A percentile compares a stretch with the other conserved stretches of the same genome.
Evolutionary conservation across 2,888 invertebrate genomes (phyloP).

Genomic region (Rhorus exstirpatorius): DNA sequence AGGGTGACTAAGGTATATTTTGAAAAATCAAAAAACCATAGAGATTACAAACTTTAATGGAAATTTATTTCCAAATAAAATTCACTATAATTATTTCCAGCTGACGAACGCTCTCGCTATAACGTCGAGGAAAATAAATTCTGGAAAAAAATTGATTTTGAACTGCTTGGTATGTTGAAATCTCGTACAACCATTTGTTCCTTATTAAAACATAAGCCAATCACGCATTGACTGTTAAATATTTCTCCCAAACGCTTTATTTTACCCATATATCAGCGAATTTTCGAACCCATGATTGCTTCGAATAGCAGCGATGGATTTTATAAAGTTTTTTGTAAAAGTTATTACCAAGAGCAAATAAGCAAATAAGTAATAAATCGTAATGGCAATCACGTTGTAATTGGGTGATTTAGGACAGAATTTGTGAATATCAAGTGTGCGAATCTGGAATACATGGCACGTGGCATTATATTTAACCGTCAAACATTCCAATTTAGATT

Average conservation of each 20-base stretch:
- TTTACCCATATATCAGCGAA: no score
- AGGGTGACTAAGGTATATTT: constrained; percentile 2
- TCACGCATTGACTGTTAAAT: no score
- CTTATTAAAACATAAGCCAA: no score
- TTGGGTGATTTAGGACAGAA: neutral
- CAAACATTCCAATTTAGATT: no score
- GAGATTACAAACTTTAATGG: neutral
- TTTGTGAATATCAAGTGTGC: neutral
- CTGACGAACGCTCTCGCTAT: no score
- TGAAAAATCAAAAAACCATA: constrained; percentile 13
- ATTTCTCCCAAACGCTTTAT: no score
- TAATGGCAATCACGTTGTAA: neutral
- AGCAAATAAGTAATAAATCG: neutral
- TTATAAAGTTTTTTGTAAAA: neutral
- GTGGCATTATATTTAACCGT: no score
- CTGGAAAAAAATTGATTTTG: no score
- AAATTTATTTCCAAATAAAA: neutral
- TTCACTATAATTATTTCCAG: neutral
- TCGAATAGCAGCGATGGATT: neutral
- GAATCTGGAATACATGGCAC: no score
- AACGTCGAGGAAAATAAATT: no score
- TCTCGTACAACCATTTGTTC: neutral
- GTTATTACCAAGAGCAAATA: neutral
- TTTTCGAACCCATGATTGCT: neutral
- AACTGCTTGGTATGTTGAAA: neutral